Evolutionary conservation across 2,888 invertebrate genomes (phyloP).

Genomic region (Spodoptera littoralis): DNA sequence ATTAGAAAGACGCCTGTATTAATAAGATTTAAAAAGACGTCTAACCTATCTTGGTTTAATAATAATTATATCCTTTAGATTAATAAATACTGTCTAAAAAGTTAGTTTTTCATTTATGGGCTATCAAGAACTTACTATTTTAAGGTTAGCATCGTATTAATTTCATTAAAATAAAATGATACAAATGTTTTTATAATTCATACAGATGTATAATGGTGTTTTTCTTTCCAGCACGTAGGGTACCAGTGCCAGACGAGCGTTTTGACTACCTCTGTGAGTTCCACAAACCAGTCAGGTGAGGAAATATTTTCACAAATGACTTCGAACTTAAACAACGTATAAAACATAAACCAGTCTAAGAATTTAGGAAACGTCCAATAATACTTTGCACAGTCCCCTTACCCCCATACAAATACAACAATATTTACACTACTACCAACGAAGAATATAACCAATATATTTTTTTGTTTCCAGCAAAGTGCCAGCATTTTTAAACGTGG

Average conservation of each 20-base stretch:
- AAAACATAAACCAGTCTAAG: too few relatives aligned
- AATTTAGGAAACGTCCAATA: too few relatives aligned
- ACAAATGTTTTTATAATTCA: neutral
- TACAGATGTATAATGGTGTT: slow-evolving; percentile 54
- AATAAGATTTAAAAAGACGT: too few relatives aligned
- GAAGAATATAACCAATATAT: too few relatives aligned
- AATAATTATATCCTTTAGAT: neutral
- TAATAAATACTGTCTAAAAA: neutral
- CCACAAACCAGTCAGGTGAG: slow-evolving; percentile 97
- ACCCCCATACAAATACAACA: too few relatives aligned
- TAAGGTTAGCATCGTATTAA: too few relatives aligned
- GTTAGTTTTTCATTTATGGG: too few relatives aligned
- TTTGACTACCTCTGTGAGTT: slow-evolving; percentile 97
- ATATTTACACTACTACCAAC: too few relatives aligned
- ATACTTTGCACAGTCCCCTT: too few relatives aligned
- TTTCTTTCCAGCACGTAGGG: slow-evolving; percentile 93
- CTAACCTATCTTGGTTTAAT: neutral
- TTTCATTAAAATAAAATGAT: neutral
- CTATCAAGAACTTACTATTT: too few relatives aligned
- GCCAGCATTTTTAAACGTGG: slow-evolving; percentile 98
- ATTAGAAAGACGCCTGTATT: too few relatives aligned
- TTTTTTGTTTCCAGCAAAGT: slow-evolving; percentile 92
- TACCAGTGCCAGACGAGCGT: slow-evolving; percentile 98
- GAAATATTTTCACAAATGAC: neutral
- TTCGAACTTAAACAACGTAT: too few relatives aligned